Conservation (phyloP, 2,797 vertebrate genomes). For the Tachyglossus aculeatus region DNA sequence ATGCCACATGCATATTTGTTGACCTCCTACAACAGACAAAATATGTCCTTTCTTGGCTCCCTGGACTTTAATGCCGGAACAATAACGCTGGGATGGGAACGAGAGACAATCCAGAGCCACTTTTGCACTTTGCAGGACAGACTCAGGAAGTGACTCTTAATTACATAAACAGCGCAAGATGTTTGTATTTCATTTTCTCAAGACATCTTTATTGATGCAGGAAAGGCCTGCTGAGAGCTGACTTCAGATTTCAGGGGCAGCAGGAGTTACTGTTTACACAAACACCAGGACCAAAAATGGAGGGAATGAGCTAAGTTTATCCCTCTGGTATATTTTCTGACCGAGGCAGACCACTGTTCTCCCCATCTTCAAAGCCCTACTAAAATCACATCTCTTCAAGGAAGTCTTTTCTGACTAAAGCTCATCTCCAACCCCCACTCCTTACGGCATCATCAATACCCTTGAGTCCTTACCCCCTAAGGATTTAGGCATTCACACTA, state of each 20-base stretch:
- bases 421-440: too few species aligned
- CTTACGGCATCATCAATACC: too few species aligned
- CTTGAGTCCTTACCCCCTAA: too few species aligned
- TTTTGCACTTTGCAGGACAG: background rate
- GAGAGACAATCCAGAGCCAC: background rate
- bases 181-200: background rate
- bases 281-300: background rate
- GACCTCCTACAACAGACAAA: conserved; percentile 1
- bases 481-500: too few species aligned
- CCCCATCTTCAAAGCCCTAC: too few species aligned
- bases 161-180: background rate
- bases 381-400: too few species aligned
- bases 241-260: background rate
- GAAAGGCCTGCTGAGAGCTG: background rate
- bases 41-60: conserved; percentile 25
- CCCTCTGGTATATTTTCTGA: too few species aligned
- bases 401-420: too few species aligned
- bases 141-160: background rate
- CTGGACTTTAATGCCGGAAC: conserved; percentile 23
- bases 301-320: too few species aligned
- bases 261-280: background rate
- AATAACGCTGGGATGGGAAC: conserved; percentile 33
- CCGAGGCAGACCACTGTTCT: too few species aligned
- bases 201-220: background rate
- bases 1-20: background rate